Evolutionary conservation across 2,113 vertebrate genomes (phyloP).

Genomic region (Leptodactylus fuscus): DNA sequence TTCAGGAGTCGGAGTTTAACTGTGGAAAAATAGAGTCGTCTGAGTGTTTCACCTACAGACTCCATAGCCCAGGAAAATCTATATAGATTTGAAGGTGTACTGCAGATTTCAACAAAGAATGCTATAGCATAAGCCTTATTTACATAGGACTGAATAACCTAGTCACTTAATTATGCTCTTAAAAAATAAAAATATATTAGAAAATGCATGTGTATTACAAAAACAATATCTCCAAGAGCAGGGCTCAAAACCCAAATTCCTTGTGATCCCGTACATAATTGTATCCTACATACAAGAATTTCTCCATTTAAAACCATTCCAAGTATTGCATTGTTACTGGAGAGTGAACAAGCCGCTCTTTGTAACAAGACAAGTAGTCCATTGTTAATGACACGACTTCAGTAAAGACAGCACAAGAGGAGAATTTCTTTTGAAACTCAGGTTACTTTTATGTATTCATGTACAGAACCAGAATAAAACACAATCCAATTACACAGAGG

Average conservation of each 20-base stretch:
- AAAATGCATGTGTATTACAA: too few species aligned
- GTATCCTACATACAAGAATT: neutral
- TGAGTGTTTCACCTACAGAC: too few species aligned
- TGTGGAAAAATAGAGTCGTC: too few species aligned
- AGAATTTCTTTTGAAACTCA: neutral
- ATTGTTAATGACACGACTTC: neutral
- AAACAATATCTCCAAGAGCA: neutral
- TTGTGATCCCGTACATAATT: neutral
- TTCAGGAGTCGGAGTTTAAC: too few species aligned
- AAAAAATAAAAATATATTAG: too few species aligned
- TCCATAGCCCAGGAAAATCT: too few species aligned
- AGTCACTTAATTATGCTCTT: too few species aligned
- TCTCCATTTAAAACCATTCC: neutral
- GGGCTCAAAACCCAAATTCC: neutral
- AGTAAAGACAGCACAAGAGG: neutral
- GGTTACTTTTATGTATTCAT: constrained; percentile 1
- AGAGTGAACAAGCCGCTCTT: constrained; percentile 4
- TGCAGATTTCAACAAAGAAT: too few species aligned
- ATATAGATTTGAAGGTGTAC: too few species aligned
- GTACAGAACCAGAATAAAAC: neutral
- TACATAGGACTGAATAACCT: too few species aligned
- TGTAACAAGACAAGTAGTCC: constrained; percentile 22
- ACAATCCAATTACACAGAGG: neutral
- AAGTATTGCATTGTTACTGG: neutral
- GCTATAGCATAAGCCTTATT: too few species aligned